Evolutionary conservation across 2,113 vertebrate genomes (phyloP).

Genomic region (Oriolus oriolus): DNA sequence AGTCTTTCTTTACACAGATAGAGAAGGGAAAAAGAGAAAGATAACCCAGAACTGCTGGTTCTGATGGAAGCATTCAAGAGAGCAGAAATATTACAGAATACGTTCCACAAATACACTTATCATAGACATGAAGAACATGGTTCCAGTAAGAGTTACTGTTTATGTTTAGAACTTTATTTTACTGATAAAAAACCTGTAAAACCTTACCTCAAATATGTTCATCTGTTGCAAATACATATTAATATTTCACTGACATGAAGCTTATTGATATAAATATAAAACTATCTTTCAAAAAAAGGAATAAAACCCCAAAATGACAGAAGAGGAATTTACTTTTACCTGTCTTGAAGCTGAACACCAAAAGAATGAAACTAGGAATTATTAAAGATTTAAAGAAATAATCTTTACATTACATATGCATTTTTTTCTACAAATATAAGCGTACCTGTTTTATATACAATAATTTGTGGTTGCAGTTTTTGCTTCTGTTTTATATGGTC

Average conservation of each 20-base stretch:
- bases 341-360: background rate
- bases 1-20: background rate
- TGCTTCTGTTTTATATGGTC: slow-evolving; percentile 72
- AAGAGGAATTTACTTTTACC: background rate
- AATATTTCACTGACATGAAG: background rate
- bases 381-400: background rate
- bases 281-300: background rate
- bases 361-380: background rate
- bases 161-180: background rate
- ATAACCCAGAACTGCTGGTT: background rate
- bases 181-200: background rate
- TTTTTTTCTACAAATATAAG: background rate
- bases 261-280: background rate
- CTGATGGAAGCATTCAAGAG: background rate
- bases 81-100: background rate
- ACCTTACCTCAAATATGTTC: background rate
- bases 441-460: slow-evolving; percentile 78
- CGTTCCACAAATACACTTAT: background rate
- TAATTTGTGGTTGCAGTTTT: slow-evolving; percentile 68
- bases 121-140: background rate
- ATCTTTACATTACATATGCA: background rate
- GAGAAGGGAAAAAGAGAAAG: background rate
- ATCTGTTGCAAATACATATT: background rate
- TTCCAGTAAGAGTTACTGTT: background rate
- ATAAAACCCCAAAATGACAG: background rate